Evolutionary conservation across 2,113 vertebrate genomes (phyloP).

Genomic region (Sisor rabdophorus): DNA sequence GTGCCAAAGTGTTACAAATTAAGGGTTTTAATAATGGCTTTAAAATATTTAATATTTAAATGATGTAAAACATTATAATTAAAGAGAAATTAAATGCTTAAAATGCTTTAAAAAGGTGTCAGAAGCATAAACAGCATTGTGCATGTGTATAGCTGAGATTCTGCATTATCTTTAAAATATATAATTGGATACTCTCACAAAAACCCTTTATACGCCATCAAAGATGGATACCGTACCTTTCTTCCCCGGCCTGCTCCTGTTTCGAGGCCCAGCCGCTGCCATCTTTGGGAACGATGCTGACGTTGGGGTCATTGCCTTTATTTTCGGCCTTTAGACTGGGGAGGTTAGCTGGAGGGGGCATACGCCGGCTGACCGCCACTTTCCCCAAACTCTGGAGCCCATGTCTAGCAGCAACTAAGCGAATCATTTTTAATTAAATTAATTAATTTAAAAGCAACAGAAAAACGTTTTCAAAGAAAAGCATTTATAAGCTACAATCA

Average conservation of each 20-base stretch:
- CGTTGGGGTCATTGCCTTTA: conserved; percentile 99
- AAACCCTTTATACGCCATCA: too few species aligned
- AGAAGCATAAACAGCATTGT: too few species aligned
- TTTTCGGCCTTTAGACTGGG: conserved; percentile 98
- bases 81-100: too few species aligned
- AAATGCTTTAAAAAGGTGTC: too few species aligned
- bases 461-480: background rate
- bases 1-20: too few species aligned
- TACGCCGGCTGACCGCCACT: conserved; percentile 93
- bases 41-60: too few species aligned
- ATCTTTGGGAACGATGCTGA: conserved; percentile 97
- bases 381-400: conserved; percentile 99
- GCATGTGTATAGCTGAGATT: too few species aligned
- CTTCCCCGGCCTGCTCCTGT: conserved; percentile 84
- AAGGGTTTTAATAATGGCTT: too few species aligned
- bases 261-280: conserved; percentile 96
- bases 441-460: background rate
- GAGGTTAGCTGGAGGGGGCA: conserved; percentile 96
- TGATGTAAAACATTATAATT: too few species aligned
- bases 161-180: too few species aligned
- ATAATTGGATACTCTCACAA: too few species aligned
- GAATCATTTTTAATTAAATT: background rate
- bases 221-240: conserved; percentile 72
- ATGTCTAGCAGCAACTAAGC: conserved; percentile 92
- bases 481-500: background rate